These are phyloP conservation scores for Arnoldichthys spilopterus DNA, from an alignment of 2,797 vertebrate species.

Conservation along the genomic window DNA sequence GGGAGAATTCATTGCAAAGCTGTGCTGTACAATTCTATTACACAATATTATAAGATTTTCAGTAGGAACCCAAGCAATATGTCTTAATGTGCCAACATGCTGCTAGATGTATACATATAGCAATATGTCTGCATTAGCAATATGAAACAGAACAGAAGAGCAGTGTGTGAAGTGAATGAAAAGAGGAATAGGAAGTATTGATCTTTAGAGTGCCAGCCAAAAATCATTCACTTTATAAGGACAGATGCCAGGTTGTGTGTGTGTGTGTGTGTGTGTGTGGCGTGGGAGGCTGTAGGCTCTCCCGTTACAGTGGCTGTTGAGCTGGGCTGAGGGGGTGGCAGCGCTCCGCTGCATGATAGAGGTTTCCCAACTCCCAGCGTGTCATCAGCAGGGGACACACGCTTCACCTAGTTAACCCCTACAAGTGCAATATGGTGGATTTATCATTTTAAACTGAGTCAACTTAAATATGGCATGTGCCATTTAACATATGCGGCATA, in stretches of 20 bases:
- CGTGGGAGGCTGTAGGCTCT: slow-evolving; percentile 75
- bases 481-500: too few species aligned
- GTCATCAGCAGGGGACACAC: slow-evolving; percentile 61
- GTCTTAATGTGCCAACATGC: background rate
- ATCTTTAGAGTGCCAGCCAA: slow-evolving; percentile 51
- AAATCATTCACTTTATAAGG: slow-evolving; percentile 49
- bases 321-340: slow-evolving; percentile 74
- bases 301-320: slow-evolving; percentile 76
- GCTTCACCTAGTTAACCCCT: slow-evolving; percentile 24
- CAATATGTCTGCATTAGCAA: slow-evolving; percentile 38
- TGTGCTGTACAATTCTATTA: background rate
- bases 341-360: slow-evolving; percentile 61
- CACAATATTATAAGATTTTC: slow-evolving; percentile 1
- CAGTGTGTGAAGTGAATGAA: slow-evolving; percentile 53
- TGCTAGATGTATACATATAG: slow-evolving; percentile 22
- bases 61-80: slow-evolving; percentile 1
- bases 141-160: slow-evolving; percentile 40
- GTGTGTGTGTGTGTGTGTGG: slow-evolving; percentile 56
- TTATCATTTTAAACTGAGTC: background rate
- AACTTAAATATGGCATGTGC: too few species aligned
- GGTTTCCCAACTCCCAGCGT: slow-evolving; percentile 64
- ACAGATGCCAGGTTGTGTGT: slow-evolving; percentile 37
- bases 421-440: background rate
- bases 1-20: background rate
- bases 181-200: slow-evolving; percentile 56